Base-by-base conservation (phyloP, 2,888 invertebrate species). In the Pristionchus mayeri region DNA sequence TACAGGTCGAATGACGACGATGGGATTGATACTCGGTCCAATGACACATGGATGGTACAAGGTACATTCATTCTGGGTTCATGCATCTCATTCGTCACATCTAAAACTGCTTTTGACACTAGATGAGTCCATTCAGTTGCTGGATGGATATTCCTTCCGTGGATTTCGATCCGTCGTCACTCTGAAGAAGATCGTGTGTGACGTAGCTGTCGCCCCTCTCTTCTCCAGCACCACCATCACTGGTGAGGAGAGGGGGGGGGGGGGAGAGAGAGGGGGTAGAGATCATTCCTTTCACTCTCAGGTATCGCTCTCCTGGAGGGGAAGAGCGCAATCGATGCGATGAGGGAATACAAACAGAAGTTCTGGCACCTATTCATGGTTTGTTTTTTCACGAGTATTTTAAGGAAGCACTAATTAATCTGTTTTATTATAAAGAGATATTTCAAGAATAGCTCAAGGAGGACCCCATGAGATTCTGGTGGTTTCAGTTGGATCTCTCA, bases 401-500 rank as follows among this genome's bases (percentile, higher is more conserved):
- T 13, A 34, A 6, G 40, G 37, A 37, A 21, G 3, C 37, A 34
- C n/a, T n/a, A 37, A 21, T 67, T 13, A 18, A 18, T 34, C 67
- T 30, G 40, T 67, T 21, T 13, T 24, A 21, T 57, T 21, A 24
- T n/a, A 0, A n/a, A 24, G 11, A 57, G n/a, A n/a, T 9, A 57
- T 11, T 57, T 27, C 13, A 2, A 57, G 27, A 57, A 27, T 57
- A 52, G 57, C n/a, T n/a, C 6, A 57, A 24, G 24, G n/a, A 27
- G n/a, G 11, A 67, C 27, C 9, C 34, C 37, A 71, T 44, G 71
- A 57, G 40, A 67, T 9, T 2, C 16, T 9, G 7, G n/a, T 34
- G 3, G 13, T 95, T 95, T 91, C 94, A 97, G 96, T 95, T 96
- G 90, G 98, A 98, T 93, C 97, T 97, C 95, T 93, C 95, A 85